Base-by-base conservation (phyloP, 92 coral and sea anemone genomes). In the Heliopora coerulea region DNA sequence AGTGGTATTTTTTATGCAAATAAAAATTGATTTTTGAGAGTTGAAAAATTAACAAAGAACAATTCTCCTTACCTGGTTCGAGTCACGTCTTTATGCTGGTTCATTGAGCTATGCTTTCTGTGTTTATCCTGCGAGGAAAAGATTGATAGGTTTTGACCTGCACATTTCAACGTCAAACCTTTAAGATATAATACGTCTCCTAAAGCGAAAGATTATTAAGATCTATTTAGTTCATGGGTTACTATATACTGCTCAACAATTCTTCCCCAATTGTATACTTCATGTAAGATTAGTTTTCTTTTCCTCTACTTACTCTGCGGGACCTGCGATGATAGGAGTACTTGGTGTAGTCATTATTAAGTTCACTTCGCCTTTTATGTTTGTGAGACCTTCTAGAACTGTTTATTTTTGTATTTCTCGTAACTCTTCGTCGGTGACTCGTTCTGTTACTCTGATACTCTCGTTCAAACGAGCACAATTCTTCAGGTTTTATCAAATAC, bases 321-420 rank as follows among this genome's bases (percentile, higher is more conserved):
- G 76, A 69, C 13, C 76, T 50, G 31, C 76, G 76, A 49, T 54
- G 61, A 54, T 69, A 52, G 14, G 50, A 46, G 40, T 69, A 69
- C 40, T 57, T 69, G 42, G 76, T 69, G 28, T 69, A 69, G 25
- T 69, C 76, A n/a, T 69, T 69, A 32, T 29, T 5, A 49, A 69
- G 62, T 34, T 69, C 76, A 8, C 20, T 62, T 23, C 33, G 3
- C 17, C 33, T 28, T 28, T 56, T 56, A 54, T 69, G 76, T 52
- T 52, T 69, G 18, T 29, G 39, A 50, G 76, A 69, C 52, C 76
- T 50, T 52, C 62, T 69, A 25, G 76, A 52, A 30, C 75, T 68
- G 13, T 31, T 44, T 13, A 37, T 69, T 69, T 32, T 46, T 11
- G 62, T 1, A 21, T 35, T 49, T 26, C 18, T 69, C 19, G 62